These are phyloP conservation scores for Selenia dentaria DNA, from an alignment of 2,888 invertebrate species.

Conservation along the genomic window DNA sequence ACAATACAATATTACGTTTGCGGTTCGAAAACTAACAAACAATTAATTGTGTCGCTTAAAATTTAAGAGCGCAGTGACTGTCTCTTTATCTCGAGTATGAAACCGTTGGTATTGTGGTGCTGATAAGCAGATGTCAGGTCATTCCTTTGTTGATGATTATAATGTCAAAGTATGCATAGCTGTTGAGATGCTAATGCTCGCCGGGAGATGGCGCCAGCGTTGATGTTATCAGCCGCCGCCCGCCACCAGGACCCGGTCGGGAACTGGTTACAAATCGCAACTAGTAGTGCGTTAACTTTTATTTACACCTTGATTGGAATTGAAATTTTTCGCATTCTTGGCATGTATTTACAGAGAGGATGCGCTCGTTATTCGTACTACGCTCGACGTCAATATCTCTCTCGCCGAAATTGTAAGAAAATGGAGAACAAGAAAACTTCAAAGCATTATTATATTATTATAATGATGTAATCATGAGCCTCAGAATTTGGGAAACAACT, in stretches of 20 bases:
- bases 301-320: slow-evolving; percentile 13
- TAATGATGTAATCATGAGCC: no score
- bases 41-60: slow-evolving; percentile 19
- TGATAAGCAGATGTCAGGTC: slow-evolving; percentile 73
- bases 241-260: slow-evolving; percentile 28
- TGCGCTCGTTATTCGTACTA: no score
- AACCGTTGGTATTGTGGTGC: slow-evolving; percentile 42
- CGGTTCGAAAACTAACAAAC: slow-evolving; percentile 25
- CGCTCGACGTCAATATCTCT: no score
- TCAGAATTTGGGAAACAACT: no score
- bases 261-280: slow-evolving; percentile 36
- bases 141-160: slow-evolving; percentile 73
- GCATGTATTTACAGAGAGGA: not conserved
- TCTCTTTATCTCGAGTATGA: slow-evolving; percentile 37
- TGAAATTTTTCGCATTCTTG: not conserved
- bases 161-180: slow-evolving; percentile 63
- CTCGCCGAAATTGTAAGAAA: no score
- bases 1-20: slow-evolving; percentile 35
- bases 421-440: no score
- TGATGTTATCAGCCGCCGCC: slow-evolving; percentile 53
- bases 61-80: slow-evolving; percentile 29
- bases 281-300: slow-evolving; percentile 21
- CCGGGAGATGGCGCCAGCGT: slow-evolving; percentile 62
- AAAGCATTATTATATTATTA: no score
- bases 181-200: slow-evolving; percentile 71